Conservation (phyloP, 1,140 invertebrate genomes). For the Rhizoglyphus robini region DNA sequence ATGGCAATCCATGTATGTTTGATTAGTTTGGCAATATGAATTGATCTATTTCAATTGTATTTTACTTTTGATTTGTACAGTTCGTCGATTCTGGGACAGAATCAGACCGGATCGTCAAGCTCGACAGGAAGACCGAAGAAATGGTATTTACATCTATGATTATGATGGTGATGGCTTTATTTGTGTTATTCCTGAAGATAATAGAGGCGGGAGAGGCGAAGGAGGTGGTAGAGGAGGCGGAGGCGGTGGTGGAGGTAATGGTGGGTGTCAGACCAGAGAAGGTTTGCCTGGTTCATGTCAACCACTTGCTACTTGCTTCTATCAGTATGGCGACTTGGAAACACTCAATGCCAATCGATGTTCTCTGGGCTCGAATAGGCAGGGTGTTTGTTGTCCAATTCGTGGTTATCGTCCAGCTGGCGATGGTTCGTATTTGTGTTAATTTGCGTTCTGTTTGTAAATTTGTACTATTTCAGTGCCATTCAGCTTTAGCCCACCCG, state of each 20-base stretch:
- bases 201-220: neutral
- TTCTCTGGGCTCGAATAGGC: neutral
- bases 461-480: neutral
- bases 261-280: constrained; percentile 9
- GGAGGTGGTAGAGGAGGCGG: neutral
- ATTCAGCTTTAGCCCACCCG: neutral
- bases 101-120: neutral
- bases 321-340: constrained; percentile 17
- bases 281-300: constrained; percentile 17
- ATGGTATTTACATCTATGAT: neutral
- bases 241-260: neutral
- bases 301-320: constrained; percentile 16
- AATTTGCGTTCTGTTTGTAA: neutral
- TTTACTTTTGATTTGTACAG: neutral
- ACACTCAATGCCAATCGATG: neutral
- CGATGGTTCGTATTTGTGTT: neutral
- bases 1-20: neutral
- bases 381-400: constrained; percentile 19
- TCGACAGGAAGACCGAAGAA: neutral
- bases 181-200: neutral
- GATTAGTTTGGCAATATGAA: neutral
- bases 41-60: neutral
- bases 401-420: neutral
- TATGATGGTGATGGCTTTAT: neutral
- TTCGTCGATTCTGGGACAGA: neutral